Evolutionary conservation across 2,888 invertebrate genomes (phyloP).

Genomic region (Pyralis farinalis): DNA sequence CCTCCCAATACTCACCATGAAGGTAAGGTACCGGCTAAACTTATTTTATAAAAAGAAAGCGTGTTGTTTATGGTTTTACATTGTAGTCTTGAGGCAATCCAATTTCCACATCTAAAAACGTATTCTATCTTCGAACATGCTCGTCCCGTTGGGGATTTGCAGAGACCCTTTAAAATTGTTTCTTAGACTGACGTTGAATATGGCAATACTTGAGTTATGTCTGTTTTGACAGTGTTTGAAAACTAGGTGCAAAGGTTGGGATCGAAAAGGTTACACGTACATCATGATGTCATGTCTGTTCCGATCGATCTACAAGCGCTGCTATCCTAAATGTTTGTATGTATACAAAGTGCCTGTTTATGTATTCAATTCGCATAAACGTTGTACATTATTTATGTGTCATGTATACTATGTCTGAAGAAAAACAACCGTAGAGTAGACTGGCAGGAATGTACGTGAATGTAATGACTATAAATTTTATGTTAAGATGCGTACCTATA

Average conservation of each 20-base stretch:
- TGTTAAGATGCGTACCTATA: too few species aligned
- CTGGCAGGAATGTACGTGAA: too few species aligned
- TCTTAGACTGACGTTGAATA: too few species aligned
- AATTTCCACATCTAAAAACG: background rate
- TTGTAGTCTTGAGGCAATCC: background rate
- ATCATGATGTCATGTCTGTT: conserved; percentile 2
- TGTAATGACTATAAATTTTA: too few species aligned
- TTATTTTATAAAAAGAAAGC: conserved; percentile 6
- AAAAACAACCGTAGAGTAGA: background rate
- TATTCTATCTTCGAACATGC: too few species aligned
- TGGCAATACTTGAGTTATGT: too few species aligned
- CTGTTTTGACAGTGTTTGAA: too few species aligned
- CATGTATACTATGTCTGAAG: background rate
- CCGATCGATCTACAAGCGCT: background rate
- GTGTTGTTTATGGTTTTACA: conserved; percentile 6
- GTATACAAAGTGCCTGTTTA: background rate
- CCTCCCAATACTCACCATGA: conserved; percentile 9
- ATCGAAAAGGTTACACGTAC: background rate
- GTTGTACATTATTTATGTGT: background rate
- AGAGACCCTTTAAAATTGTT: too few species aligned
- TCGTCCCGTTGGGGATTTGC: too few species aligned
- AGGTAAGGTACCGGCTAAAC: conserved; percentile 1
- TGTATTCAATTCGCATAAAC: background rate
- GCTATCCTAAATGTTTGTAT: background rate
- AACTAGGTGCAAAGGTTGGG: conserved; percentile 1